phyloP scores from a whole-genome alignment of 2,888 invertebrate genomes.

The Cataglyphis cursor region DNA sequence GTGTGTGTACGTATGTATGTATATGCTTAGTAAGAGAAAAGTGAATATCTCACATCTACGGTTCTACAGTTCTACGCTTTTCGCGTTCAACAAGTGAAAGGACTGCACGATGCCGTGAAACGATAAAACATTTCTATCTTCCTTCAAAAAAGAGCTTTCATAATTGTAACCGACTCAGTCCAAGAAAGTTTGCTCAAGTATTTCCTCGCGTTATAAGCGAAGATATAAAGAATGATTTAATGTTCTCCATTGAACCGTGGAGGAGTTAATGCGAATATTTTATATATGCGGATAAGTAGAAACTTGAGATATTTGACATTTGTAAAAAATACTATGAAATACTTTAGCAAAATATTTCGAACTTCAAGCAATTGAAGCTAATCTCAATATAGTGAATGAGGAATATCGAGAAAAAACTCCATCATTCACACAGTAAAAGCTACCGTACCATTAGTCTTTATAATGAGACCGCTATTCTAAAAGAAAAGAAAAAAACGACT shows the following conservation, averaged over 20 bases:
- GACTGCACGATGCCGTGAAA: background rate
- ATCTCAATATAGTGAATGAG: background rate
- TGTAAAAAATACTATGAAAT: background rate
- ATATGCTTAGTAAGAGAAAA: conserved; percentile 36
- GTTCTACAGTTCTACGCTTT: conserved; percentile 5
- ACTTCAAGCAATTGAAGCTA: background rate
- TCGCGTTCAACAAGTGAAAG: conserved; percentile 54
- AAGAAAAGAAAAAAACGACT: conserved; percentile 26
- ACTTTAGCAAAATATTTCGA: conserved; percentile 17
- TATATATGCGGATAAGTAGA: background rate
- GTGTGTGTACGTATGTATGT: background rate
- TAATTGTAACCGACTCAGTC: conserved; percentile 35
- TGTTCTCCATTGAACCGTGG: background rate
- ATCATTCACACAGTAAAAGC: conserved; percentile 22
- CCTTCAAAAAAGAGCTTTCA: conserved; percentile 17
- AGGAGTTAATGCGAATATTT: background rate
- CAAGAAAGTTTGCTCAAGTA: background rate
- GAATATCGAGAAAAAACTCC: conserved; percentile 16
- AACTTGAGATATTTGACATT: background rate
- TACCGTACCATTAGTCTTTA: conserved; percentile 43
- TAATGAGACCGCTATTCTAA: conserved; percentile 33
- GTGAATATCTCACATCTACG: conserved; percentile 40
- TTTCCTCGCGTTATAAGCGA: background rate
- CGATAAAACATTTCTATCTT: conserved; percentile 6
- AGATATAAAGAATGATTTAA: background rate